A percentile compares a stretch with the other conserved stretches of the same genome.
Evolutionary conservation across 2,113 vertebrate genomes (phyloP).

Genomic region (Podarcis raffonei): DNA sequence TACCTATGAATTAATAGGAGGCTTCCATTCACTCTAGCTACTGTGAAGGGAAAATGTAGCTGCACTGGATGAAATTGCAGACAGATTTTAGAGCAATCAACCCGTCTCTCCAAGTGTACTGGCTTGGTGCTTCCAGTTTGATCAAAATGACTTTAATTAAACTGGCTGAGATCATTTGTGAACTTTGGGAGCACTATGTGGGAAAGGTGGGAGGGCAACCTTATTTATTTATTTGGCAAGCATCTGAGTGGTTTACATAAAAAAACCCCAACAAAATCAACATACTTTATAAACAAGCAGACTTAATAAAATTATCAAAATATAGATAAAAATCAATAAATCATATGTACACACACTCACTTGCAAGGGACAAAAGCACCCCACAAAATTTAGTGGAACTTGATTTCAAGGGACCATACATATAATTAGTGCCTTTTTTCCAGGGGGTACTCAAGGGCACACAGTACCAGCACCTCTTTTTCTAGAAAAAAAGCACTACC

Average conservation of each 20-base stretch:
- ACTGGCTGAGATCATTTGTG: background rate
- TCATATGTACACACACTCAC: background rate
- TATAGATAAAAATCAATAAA: background rate
- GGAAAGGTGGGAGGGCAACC: background rate
- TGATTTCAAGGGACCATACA: background rate
- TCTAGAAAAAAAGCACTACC: too few relatives aligned
- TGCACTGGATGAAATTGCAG: background rate
- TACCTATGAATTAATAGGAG: background rate
- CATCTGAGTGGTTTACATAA: too few relatives aligned
- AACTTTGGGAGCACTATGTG: background rate
- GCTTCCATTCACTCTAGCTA: background rate
- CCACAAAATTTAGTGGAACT: background rate
- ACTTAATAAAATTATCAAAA: background rate
- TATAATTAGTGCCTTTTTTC: background rate
- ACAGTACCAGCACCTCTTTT: too few relatives aligned
- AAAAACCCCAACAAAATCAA: background rate
- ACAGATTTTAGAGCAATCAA: background rate
- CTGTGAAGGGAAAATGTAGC: background rate
- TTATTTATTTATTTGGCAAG: too few relatives aligned
- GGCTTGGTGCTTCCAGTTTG: background rate
- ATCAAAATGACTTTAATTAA: background rate
- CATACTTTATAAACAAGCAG: background rate
- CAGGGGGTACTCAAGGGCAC: too few relatives aligned
- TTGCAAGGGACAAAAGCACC: background rate
- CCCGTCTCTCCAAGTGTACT: background rate